Conservation (phyloP, 2,113 vertebrate species). For the Cichladusa arquata region DNA sequence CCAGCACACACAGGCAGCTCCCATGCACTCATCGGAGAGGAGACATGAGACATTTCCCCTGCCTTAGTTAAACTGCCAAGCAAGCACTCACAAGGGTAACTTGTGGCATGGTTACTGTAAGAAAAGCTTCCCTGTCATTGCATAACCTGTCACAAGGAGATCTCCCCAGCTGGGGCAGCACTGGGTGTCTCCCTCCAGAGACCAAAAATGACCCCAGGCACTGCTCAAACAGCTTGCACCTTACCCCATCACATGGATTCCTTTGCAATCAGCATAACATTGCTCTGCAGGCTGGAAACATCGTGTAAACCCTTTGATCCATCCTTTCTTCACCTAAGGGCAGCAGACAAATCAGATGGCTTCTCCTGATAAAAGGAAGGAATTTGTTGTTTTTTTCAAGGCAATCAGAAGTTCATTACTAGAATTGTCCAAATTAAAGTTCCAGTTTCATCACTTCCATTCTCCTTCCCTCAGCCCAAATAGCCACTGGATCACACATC, state of each 20-base stretch:
- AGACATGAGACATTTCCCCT: neutral
- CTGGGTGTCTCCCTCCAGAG: neutral
- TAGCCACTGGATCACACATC: neutral
- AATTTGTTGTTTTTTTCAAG: conserved; percentile 38
- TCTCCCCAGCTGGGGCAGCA: neutral
- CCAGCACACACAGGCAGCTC: neutral
- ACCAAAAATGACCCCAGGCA: conserved; percentile 36
- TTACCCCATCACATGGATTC: conserved; percentile 47
- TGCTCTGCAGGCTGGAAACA: conserved; percentile 27
- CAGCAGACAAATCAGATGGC: conserved; percentile 59
- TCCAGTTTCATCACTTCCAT: neutral
- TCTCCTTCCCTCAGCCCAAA: neutral
- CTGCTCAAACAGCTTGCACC: neutral
- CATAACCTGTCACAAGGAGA: conserved; percentile 3
- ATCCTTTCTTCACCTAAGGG: conserved; percentile 44
- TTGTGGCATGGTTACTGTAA: neutral
- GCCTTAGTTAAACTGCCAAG: neutral
- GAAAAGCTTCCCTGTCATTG: neutral
- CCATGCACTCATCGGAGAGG: neutral
- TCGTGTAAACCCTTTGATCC: conserved; percentile 53
- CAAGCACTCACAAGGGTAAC: neutral
- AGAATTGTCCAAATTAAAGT: conserved; percentile 24
- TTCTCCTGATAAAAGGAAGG: conserved; percentile 45
- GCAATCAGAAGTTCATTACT: conserved; percentile 53
- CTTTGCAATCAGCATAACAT: conserved; percentile 49